A percentile compares a stretch with the other conserved stretches of the same genome.
Conservation (phyloP, 1,140 invertebrate species). For the Drosophila jambulina region DNA sequence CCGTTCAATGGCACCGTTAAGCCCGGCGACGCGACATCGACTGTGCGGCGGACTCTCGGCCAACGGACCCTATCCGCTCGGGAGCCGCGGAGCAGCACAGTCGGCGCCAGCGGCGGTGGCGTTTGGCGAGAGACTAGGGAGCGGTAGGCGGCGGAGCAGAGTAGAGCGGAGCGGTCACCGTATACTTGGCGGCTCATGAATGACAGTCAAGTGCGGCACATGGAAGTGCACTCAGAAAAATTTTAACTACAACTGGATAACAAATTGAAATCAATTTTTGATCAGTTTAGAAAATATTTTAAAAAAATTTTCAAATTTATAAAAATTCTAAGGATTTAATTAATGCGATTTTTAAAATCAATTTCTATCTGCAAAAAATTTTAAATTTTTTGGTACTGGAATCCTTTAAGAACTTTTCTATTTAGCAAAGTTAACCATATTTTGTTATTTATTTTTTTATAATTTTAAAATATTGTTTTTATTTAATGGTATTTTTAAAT, state of each 20-base stretch:
- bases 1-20: slow-evolving; percentile 64
- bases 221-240: slow-evolving; percentile 9
- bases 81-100: slow-evolving; percentile 21
- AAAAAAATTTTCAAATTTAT: background rate
- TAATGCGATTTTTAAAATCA: no score
- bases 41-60: slow-evolving; percentile 54
- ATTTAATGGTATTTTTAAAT: no score
- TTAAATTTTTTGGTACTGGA: background rate
- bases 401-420: background rate
- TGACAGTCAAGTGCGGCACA: slow-evolving; percentile 53
- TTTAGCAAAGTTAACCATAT: background rate
- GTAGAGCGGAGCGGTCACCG: slow-evolving; percentile 18
- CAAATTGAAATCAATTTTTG: background rate
- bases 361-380: no score
- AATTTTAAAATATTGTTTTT: no score
- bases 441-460: no score
- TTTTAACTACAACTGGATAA: background rate
- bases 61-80: slow-evolving; percentile 27
- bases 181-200: slow-evolving; percentile 37
- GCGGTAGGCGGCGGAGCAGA: slow-evolving; percentile 1
- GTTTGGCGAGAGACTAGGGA: background rate
- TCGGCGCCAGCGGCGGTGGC: slow-evolving; percentile 1
- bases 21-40: slow-evolving; percentile 68
- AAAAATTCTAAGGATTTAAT: no score
- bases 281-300: background rate